Conservation (phyloP, 1,140 invertebrate genomes). For the Drosophila chauvacae region DNA sequence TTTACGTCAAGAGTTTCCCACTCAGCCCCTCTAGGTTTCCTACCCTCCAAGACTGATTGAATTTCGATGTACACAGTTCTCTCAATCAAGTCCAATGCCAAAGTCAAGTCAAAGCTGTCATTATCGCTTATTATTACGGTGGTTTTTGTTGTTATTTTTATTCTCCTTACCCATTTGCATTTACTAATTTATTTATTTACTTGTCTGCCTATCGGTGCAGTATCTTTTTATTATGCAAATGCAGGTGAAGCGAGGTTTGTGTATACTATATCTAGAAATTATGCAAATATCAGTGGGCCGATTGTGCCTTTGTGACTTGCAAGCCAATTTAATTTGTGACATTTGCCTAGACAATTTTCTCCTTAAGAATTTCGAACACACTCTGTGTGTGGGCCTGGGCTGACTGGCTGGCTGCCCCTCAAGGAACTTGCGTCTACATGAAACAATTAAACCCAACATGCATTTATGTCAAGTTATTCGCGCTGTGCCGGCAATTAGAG, state of each 20-base stretch:
- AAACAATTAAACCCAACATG: conserved; percentile 81
- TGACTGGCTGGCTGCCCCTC: conserved; percentile 6
- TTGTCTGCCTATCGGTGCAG: conserved; percentile 51
- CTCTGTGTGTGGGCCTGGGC: conserved; percentile 57
- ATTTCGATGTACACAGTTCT: conserved; percentile 56
- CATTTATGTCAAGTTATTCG: conserved; percentile 81
- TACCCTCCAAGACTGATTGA: conserved; percentile 50
- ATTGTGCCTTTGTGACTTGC: conserved; percentile 54
- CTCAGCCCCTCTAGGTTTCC: background rate
- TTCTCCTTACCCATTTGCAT: conserved; percentile 31
- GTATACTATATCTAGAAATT: conserved; percentile 67
- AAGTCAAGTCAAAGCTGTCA: conserved; percentile 62
- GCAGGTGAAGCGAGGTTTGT: conserved; percentile 21
- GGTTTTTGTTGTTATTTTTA: conserved; percentile 6
- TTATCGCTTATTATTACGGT: conserved; percentile 58
- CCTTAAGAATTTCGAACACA: conserved; percentile 21
- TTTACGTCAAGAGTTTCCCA: conserved; percentile 20
- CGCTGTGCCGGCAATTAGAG: conserved; percentile 73
- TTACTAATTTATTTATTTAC: conserved; percentile 63
- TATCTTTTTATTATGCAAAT: conserved; percentile 62
- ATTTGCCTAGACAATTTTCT: conserved; percentile 71
- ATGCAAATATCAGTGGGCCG: conserved; percentile 74
- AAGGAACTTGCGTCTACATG: conserved; percentile 75
- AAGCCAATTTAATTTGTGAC: conserved; percentile 76
- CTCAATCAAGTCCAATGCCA: conserved; percentile 54